Evolutionary conservation across 2,888 invertebrate genomes (phyloP).

Genomic region (Ectemnius lituratus): DNA sequence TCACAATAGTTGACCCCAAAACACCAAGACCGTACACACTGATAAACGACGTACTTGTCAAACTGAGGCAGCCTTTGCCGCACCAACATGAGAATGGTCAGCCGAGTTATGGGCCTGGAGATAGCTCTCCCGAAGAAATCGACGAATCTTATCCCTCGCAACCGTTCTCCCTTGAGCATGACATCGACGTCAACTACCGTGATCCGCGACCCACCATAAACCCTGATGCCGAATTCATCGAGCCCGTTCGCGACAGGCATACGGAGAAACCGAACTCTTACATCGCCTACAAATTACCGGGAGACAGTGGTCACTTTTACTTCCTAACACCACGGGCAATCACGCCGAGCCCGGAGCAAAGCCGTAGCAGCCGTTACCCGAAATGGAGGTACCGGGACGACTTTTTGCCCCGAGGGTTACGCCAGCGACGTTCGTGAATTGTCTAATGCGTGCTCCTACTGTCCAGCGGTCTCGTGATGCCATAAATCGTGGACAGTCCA

Average conservation of each 20-base stretch:
- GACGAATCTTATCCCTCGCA: constrained; percentile 42
- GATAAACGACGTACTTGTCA: neutral
- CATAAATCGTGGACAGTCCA: constrained; percentile 49
- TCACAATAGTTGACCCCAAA: constrained; percentile 68
- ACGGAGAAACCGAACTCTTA: constrained; percentile 79
- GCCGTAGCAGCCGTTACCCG: constrained; percentile 64
- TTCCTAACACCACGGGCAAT: constrained; percentile 86
- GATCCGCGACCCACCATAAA: constrained; percentile 81
- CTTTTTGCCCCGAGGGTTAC: constrained; percentile 54
- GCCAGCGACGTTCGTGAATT: constrained; percentile 65
- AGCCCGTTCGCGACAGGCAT: constrained; percentile 57
- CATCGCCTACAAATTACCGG: constrained; percentile 86
- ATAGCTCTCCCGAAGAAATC: constrained; percentile 53
- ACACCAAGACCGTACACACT: constrained; percentile 46
- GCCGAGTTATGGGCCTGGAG: constrained; percentile 62
- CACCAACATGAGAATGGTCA: constrained; percentile 26
- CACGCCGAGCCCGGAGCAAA: constrained; percentile 69
- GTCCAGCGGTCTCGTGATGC: constrained; percentile 55
- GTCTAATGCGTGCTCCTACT: constrained; percentile 42
- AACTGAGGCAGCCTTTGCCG: neutral
- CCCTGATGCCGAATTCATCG: constrained; percentile 82
- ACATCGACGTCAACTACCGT: constrained; percentile 81
- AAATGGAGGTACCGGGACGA: constrained; percentile 63
- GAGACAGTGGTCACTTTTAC: constrained; percentile 88
- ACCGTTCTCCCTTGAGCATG: constrained; percentile 75